Evolutionary conservation across 2,113 vertebrate genomes (phyloP).

Genomic region (Mustela nigripes): DNA sequence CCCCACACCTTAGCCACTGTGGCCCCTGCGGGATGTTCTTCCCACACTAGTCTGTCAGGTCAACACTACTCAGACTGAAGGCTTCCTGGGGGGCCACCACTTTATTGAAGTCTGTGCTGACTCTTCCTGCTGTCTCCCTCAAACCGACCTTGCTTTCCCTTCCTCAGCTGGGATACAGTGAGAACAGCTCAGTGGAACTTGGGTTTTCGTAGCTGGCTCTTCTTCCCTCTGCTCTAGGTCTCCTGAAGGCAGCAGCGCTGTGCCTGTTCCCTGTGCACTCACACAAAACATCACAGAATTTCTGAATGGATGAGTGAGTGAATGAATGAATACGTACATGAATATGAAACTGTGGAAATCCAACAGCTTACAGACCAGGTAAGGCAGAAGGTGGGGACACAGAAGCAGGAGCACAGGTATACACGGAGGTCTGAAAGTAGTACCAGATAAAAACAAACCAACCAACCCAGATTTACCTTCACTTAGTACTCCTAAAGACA

Average conservation of each 20-base stretch:
- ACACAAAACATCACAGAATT: background rate
- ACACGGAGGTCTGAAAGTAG: background rate
- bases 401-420: background rate
- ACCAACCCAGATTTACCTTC: constrained; percentile 87
- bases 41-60: background rate
- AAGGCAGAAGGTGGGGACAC: background rate
- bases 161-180: background rate
- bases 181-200: background rate
- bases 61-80: background rate
- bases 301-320: background rate
- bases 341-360: background rate
- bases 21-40: background rate
- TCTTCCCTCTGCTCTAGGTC: background rate
- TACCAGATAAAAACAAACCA: background rate
- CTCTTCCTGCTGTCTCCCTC: background rate
- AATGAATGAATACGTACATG: background rate
- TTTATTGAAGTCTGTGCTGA: background rate
- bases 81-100: background rate
- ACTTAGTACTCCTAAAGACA: constrained; percentile 92
- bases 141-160: background rate
- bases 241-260: background rate
- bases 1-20: background rate
- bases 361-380: background rate
- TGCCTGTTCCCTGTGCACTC: background rate
- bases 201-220: background rate